Base-by-base conservation (phyloP, 1,140 invertebrate genomes). In the Oncopodura yosiiana region DNA sequence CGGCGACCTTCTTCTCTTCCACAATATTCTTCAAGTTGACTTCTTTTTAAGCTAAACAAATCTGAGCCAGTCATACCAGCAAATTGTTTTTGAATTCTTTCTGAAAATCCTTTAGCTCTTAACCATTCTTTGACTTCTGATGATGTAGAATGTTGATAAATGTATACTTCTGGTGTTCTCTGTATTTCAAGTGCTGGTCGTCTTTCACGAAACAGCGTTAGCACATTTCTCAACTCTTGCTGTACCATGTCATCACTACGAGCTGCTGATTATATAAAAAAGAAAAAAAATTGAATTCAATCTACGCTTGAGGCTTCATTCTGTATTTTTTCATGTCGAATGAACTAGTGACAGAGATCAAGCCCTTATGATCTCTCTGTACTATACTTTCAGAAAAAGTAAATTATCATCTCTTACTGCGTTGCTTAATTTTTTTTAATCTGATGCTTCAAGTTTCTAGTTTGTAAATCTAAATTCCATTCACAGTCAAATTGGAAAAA, bases 41-140 rank as follows among this genome's bases (percentile, higher is more conserved):
- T 59, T 18, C 75, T 74, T 1, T 76, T 76, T 16, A 87, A 69
- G 4, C 71, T 71, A 66, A 91, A 86, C 39, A 90, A 66, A 63
- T 86, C 79, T 49, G 77, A 71, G 0, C 85, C 87, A 32, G 75
- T 75, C 56, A 85, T 73, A 9, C 77, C 78, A 56, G 78, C 73
- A 18, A 86, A 73, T 50, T 80, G 78, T 44, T 77, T 76, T 42
- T 78, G 71, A 14, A 83, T 76, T 49, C 73, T 75, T 19, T 77
- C 70, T 36, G 78, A 77, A 70, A 90, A 91, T 30, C 79, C 80
- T 69, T 89, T 91, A 3, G 74, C 76, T 45, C 76, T 71, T 8
- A 90, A 69, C 86, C 86, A 91, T 24, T 76, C 71, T 57, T 80
- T 77, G 3, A 90, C 82, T 65, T 90, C 84, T 1, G 68, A 61